These are phyloP conservation scores for Bucorvus abyssinicus DNA, from an alignment of 2,797 vertebrate genomes.

Conservation along the genomic window DNA sequence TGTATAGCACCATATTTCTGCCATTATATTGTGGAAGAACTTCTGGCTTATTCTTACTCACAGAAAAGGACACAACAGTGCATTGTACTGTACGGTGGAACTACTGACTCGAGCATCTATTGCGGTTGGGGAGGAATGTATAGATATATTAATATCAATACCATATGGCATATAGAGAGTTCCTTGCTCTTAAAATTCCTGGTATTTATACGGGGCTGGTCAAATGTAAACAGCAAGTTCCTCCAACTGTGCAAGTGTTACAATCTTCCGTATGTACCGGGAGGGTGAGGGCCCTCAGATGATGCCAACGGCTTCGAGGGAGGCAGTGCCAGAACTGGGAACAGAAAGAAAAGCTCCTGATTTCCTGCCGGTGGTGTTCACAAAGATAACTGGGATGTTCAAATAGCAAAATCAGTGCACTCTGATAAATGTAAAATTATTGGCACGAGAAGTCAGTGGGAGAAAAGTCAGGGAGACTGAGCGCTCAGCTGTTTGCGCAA, in stretches of 20 bases:
- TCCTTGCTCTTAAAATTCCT: background rate
- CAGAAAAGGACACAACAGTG: slow-evolving; percentile 1
- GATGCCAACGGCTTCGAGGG: background rate
- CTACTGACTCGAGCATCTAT: slow-evolving; percentile 33
- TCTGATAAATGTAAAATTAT: background rate
- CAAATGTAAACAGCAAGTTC: background rate
- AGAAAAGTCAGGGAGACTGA: background rate
- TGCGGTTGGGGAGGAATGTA: slow-evolving; percentile 4
- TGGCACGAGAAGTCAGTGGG: background rate
- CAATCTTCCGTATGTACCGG: background rate
- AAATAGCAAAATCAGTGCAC: background rate
- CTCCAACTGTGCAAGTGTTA: background rate
- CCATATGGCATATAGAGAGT: background rate
- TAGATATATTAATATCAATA: slow-evolving; percentile 1
- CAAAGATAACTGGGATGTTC: background rate
- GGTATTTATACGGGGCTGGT: background rate
- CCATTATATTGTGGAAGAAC: background rate
- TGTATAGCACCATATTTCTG: slow-evolving; percentile 32
- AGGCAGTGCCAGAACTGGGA: background rate
- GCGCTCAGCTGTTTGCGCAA: background rate
- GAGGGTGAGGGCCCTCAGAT: background rate
- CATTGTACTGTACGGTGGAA: background rate
- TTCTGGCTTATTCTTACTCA: slow-evolving; percentile 37
- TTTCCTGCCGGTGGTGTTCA: background rate
- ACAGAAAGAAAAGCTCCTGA: background rate